These are phyloP conservation scores for Aleiodes alternator DNA, from an alignment of 2,888 invertebrate species.

Conservation along the genomic window DNA sequence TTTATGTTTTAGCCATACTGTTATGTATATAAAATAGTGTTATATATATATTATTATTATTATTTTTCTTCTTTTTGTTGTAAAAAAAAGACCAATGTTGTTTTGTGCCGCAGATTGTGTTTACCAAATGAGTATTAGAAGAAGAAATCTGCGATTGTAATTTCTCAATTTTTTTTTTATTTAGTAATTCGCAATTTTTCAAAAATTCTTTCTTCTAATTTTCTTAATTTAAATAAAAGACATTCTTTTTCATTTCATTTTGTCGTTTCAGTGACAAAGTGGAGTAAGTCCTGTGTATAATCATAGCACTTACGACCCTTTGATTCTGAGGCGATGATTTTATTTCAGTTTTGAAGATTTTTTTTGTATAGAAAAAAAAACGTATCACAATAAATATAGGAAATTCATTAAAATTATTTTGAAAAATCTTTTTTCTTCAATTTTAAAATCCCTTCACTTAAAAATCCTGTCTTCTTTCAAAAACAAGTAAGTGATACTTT, in stretches of 20 bases:
- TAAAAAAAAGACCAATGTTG: neutral
- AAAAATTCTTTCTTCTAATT: neutral
- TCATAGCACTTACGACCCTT: too few relatives aligned
- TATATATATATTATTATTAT: neutral
- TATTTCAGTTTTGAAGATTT: conserved; percentile 1
- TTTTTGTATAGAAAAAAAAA: conserved; percentile 10
- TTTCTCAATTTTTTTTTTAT: neutral
- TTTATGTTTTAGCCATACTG: neutral
- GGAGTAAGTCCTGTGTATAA: too few relatives aligned
- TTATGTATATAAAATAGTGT: conserved; percentile 20
- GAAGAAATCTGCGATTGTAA: neutral
- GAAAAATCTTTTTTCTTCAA: neutral
- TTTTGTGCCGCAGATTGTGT: neutral
- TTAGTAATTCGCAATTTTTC: neutral
- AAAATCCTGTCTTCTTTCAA: too few relatives aligned
- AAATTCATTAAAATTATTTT: neutral
- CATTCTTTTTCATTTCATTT: neutral
- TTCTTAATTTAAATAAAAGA: neutral
- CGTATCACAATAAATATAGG: conserved; percentile 6
- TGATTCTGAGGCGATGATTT: too few relatives aligned
- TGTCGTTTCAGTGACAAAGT: too few relatives aligned
- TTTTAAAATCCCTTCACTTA: too few relatives aligned
- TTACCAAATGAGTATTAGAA: conserved; percentile 7
- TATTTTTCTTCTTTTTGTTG: neutral
- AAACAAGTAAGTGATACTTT: too few relatives aligned